These are phyloP conservation scores for Cenopis cana DNA, from an alignment of 2,888 invertebrate genomes.

Conservation along the genomic window DNA sequence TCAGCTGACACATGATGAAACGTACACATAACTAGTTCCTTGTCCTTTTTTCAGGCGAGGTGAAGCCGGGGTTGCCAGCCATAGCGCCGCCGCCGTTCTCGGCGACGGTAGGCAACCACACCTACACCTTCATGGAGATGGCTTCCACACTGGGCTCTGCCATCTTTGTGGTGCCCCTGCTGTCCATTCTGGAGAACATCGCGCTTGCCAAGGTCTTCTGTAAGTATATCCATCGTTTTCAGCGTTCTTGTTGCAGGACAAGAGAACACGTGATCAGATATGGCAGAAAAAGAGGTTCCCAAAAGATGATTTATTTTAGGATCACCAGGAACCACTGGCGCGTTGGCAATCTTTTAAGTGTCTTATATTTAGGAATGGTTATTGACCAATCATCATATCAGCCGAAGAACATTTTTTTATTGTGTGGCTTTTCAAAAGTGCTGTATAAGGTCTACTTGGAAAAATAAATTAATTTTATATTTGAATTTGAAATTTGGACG, in stretches of 20 bases:
- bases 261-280: neutral
- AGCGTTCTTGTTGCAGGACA: neutral
- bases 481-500: too few relatives aligned
- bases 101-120: conserved; percentile 87
- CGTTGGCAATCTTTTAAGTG: too few relatives aligned
- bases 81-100: conserved; percentile 88
- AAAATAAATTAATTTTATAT: too few relatives aligned
- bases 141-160: conserved; percentile 93
- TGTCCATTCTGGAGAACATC: conserved; percentile 96
- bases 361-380: too few relatives aligned
- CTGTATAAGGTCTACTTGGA: too few relatives aligned
- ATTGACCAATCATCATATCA: too few relatives aligned
- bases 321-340: too few relatives aligned
- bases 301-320: neutral
- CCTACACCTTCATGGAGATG: conserved; percentile 89
- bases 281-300: neutral
- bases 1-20: too few relatives aligned
- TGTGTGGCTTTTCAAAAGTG: too few relatives aligned
- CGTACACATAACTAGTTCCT: too few relatives aligned
- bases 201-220: conserved; percentile 97
- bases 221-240: conserved; percentile 57
- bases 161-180: conserved; percentile 93
- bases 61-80: conserved; percentile 89
- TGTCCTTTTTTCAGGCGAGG: conserved; percentile 81
- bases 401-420: too few relatives aligned